Percentiles rank a stretch among this genome's conserved stretches.
Conservation (phyloP, 2,888 invertebrate species). For the Cephus sareptanus region DNA sequence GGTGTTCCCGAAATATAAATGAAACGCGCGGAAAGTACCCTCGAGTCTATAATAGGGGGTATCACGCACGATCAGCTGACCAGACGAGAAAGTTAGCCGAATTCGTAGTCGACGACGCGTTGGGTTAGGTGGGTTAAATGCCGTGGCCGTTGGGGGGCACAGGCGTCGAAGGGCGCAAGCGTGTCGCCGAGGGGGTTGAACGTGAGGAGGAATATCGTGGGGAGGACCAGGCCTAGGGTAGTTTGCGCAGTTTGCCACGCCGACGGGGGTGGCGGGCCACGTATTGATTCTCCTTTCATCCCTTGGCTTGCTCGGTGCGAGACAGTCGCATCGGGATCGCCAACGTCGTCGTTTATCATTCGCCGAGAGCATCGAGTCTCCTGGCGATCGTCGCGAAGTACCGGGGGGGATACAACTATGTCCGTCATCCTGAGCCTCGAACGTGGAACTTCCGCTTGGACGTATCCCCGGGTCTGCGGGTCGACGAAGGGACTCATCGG, state of each 20-base stretch:
- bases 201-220: neutral
- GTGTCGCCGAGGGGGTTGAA: conserved; percentile 2
- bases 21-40: neutral
- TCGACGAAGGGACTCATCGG: neutral
- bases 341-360: conserved; percentile 15
- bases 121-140: neutral
- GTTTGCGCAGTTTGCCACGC: conserved; percentile 55
- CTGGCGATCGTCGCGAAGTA: neutral
- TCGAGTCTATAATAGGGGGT: neutral
- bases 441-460: neutral
- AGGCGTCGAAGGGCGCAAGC: neutral
- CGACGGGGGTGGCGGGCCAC: conserved; percentile 51
- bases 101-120: neutral
- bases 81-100: neutral
- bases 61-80: conserved; percentile 5
- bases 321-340: conserved; percentile 27
- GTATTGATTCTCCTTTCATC: conserved; percentile 60
- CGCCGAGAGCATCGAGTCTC: neutral
- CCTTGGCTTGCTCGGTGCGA: conserved; percentile 28
- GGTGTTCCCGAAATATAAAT: neutral
- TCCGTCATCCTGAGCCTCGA: neutral
- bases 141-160: neutral
- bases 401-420: neutral
- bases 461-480: neutral
- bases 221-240: conserved; percentile 49